Base-by-base conservation (phyloP, 2,888 invertebrate species). In the Danaus chrysippus region DNA sequence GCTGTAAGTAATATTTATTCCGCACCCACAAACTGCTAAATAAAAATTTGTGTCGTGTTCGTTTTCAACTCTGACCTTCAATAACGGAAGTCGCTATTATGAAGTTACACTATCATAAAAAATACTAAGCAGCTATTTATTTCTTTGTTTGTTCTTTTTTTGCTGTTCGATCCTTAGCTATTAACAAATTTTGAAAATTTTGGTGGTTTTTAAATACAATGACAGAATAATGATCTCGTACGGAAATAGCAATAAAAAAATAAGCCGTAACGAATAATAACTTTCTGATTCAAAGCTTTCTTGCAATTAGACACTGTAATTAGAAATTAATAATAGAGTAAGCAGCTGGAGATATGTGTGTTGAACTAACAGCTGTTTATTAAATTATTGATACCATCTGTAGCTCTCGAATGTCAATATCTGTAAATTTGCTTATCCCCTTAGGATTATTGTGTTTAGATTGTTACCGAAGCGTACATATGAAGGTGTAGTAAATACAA, bases 11-110 rank as follows among this genome's bases (percentile, higher is more conserved):
- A 34, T 15, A 46, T 46, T 46, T 46, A 46, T 46, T n/a, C 46
- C 46, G 15, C 46, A n/a, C 46, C n/a, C n/a, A n/a, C 46, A 46
- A 46, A 13, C n/a, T 9, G 13, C 13, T 13, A 46, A 13, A 1
- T 13, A 46, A 13, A 44, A 12, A 46, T 9, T 15, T 15, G n/a
- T 15, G 10, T 17, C 49, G 3, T 49, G 49, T 61, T 56, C 63
- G 65, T 61, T 63, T 58, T 42, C 42, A 49, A 49, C 55, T 49
- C 44, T 58, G 65, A 60, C 63, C 65, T 65, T 63, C 63, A 60
- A 53, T 19, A 61, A 53, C 60, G 65, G 65, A 65, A 61, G 65
- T 60, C 17, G 41, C 55, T 63, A 58, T 61, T 56, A 60, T 54
- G 59, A 44, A 17, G 17, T 49, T 11, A 49, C 10, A 15, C 49